Conservation (phyloP, 1,140 invertebrate species). For the Pseudobourletiella spinata region DNA sequence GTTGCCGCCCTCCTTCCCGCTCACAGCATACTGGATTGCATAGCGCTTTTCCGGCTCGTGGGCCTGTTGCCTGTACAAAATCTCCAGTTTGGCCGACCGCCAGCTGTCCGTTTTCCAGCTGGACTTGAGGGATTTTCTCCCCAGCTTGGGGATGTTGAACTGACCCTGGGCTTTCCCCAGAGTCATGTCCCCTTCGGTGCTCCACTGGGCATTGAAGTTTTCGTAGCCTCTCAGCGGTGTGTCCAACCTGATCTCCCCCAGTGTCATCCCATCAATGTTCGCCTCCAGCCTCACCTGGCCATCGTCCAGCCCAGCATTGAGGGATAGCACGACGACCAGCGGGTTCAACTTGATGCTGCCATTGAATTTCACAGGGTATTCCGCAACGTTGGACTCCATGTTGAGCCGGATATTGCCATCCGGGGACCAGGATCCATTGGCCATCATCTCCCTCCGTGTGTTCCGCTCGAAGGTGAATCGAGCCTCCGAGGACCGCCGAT, state of each 20-base stretch:
- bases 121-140: constrained; percentile 5
- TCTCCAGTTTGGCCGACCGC: constrained; percentile 10
- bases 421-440: neutral
- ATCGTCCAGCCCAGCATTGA: neutral
- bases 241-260: constrained; percentile 6
- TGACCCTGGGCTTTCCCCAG: neutral
- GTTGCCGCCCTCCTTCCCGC: neutral
- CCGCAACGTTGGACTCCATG: constrained; percentile 3
- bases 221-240: constrained; percentile 7
- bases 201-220: constrained; percentile 15
- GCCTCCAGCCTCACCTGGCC: neutral
- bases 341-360: neutral
- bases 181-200: constrained; percentile 7
- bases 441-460: constrained; percentile 11
- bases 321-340: neutral
- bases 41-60: constrained; percentile 3
- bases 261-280: constrained; percentile 15
- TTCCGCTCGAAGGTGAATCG: constrained; percentile 11
- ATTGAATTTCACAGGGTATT: constrained; percentile 1
- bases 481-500: neutral
- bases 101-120: constrained; percentile 23
- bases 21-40: neutral
- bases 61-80: neutral
- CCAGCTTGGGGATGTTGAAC: constrained; percentile 1
- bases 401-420: neutral